Evolutionary conservation across 30 jellyfish, hydroid and myxozoan species (phyloP).

Genomic region (Aurelia coerulea): DNA sequence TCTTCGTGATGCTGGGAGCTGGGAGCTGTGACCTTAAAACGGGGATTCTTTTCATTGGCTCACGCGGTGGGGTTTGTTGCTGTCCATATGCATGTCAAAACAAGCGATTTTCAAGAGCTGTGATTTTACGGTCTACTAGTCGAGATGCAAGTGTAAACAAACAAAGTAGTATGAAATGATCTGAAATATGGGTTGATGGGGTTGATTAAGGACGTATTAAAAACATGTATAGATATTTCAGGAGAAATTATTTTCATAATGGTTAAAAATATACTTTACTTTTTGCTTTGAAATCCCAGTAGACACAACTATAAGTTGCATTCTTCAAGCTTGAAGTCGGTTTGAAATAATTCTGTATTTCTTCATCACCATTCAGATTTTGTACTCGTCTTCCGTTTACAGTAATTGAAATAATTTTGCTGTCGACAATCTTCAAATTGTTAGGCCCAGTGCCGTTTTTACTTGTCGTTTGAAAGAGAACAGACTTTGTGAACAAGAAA

Average conservation of each 20-base stretch:
- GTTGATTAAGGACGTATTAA: too few relatives aligned
- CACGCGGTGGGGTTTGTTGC: too few relatives aligned
- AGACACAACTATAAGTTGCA: slow-evolving; percentile 29
- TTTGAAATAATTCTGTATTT: slow-evolving; percentile 41
- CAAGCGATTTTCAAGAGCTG: too few relatives aligned
- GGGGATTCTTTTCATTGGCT: too few relatives aligned
- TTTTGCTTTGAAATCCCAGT: slow-evolving; percentile 58
- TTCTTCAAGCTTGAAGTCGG: slow-evolving; percentile 5
- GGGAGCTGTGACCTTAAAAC: too few relatives aligned
- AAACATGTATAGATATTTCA: too few relatives aligned
- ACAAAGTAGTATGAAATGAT: too few relatives aligned
- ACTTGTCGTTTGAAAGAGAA: slow-evolving; percentile 1
- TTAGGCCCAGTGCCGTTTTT: background rate
- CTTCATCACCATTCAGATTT: slow-evolving; percentile 39
- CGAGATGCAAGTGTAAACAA: too few relatives aligned
- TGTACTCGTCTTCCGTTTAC: slow-evolving; percentile 29
- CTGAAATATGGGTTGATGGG: too few relatives aligned
- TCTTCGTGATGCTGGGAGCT: too few relatives aligned
- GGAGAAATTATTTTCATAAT: background rate
- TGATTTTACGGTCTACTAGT: too few relatives aligned
- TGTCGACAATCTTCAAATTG: background rate
- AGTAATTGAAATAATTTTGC: slow-evolving; percentile 16
- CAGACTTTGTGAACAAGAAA: slow-evolving; percentile 21
- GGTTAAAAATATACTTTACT: background rate
- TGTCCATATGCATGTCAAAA: too few relatives aligned